Evolutionary conservation across 2,113 vertebrate genomes (phyloP).

Genomic region (Argyrosomus japonicus): DNA sequence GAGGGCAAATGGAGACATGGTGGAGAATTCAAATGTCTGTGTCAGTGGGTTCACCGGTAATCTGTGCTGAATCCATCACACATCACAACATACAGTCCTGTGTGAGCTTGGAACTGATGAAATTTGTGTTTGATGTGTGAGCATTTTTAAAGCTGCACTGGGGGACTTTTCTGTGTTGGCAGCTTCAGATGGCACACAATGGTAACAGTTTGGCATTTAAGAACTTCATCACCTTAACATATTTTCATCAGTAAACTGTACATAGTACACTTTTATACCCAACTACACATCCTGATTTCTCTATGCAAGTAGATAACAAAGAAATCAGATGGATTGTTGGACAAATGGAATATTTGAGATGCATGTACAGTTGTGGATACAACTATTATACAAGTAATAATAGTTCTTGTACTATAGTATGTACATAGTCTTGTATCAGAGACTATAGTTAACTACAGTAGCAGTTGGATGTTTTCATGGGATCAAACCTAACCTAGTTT

Average conservation of each 20-base stretch:
- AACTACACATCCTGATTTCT: neutral
- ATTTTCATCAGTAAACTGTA: neutral
- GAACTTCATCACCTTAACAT: slow-evolving; percentile 6
- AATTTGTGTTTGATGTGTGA: slow-evolving; percentile 7
- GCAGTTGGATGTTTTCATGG: neutral
- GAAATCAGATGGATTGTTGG: neutral
- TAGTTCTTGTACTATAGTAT: too few species aligned
- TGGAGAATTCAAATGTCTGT: slow-evolving; percentile 54
- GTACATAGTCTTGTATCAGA: too few species aligned
- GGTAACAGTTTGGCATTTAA: slow-evolving; percentile 12
- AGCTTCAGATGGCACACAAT: slow-evolving; percentile 20
- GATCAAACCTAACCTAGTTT: neutral
- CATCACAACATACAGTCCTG: neutral
- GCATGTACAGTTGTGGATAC: neutral
- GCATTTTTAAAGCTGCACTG: slow-evolving; percentile 20
- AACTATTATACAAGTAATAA: too few species aligned
- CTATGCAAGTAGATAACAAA: neutral
- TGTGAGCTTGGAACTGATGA: slow-evolving; percentile 1
- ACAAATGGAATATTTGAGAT: neutral
- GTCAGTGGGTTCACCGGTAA: slow-evolving; percentile 43
- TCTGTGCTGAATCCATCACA: slow-evolving; percentile 18
- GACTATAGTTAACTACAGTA: neutral
- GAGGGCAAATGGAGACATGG: slow-evolving; percentile 34
- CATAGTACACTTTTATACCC: neutral
- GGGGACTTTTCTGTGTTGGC: neutral